These are phyloP conservation scores for Ashinkailepas kermadecensis DNA, from an alignment of 2,888 invertebrate genomes.

Conservation along the genomic window DNA sequence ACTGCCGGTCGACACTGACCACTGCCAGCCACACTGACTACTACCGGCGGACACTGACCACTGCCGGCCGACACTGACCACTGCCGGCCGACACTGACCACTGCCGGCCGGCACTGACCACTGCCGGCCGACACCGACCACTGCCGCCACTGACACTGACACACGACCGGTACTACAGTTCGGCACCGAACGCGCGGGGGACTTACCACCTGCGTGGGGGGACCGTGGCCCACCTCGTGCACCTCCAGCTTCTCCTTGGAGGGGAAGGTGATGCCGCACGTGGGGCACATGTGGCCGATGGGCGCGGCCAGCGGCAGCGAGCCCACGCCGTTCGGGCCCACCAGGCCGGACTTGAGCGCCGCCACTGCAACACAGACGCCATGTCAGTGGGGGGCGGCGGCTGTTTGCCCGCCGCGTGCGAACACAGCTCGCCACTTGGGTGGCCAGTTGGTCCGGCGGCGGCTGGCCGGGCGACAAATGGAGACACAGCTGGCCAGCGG, in stretches of 20 bases:
- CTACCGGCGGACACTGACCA: no score
- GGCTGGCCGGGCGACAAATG: background rate
- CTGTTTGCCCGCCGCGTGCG: no score
- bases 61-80: no score
- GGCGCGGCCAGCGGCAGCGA: background rate
- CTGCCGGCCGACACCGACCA: no score
- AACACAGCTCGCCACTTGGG: background rate
- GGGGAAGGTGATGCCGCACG: constrained; percentile 19
- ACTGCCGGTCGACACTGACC: no score
- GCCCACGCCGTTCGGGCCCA: background rate
- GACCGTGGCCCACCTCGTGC: constrained; percentile 17
- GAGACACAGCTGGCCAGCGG: background rate
- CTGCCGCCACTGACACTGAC: no score
- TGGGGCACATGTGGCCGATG: constrained; percentile 17
- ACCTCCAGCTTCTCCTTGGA: constrained; percentile 17
- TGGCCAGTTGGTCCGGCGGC: background rate
- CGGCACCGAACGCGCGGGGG: background rate
- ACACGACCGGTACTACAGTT: no score
- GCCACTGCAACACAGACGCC: background rate
- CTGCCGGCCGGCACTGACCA: no score
- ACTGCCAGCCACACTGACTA: no score
- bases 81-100: no score
- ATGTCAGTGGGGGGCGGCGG: background rate
- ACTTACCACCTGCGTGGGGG: constrained; percentile 21
- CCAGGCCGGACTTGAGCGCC: constrained; percentile 11